Percentiles rank a stretch among this genome's conserved stretches.
phyloP scores from a whole-genome alignment of 1,140 invertebrate species.

The Pogonus chalceus region DNA sequence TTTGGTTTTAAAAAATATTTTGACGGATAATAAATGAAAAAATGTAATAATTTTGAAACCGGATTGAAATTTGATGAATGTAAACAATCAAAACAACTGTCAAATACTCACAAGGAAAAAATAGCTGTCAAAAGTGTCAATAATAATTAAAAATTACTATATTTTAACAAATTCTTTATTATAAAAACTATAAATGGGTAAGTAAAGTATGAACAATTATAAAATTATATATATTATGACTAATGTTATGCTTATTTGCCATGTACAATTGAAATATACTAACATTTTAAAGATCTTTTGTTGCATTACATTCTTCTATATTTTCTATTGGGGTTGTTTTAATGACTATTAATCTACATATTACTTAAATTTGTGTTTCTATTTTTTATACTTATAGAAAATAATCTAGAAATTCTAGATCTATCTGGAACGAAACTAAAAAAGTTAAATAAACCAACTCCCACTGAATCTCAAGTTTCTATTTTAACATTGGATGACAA shows the following conservation, averaged over 20 bases:
- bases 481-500: conserved; percentile 78
- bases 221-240: neutral
- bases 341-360: no score
- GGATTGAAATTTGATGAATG: no score
- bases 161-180: neutral
- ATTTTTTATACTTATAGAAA: conserved; percentile 21
- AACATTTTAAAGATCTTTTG: no score
- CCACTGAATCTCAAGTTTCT: conserved; percentile 53
- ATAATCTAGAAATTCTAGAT: conserved; percentile 39
- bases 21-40: no score
- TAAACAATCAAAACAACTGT: no score
- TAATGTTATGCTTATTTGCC: neutral
- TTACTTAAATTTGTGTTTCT: no score
- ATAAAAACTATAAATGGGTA: conserved; percentile 4
- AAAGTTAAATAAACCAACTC: conserved; percentile 57
- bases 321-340: neutral
- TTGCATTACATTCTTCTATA: no score
- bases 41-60: no score
- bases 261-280: neutral
- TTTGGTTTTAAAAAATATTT: no score
- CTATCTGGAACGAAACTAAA: conserved; percentile 58
- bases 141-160: neutral
- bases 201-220: no score
- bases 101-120: no score
- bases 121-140: conserved; percentile 2